These are phyloP conservation scores for Phania funesta DNA, from an alignment of 2,888 invertebrate species.

Conservation along the genomic window DNA sequence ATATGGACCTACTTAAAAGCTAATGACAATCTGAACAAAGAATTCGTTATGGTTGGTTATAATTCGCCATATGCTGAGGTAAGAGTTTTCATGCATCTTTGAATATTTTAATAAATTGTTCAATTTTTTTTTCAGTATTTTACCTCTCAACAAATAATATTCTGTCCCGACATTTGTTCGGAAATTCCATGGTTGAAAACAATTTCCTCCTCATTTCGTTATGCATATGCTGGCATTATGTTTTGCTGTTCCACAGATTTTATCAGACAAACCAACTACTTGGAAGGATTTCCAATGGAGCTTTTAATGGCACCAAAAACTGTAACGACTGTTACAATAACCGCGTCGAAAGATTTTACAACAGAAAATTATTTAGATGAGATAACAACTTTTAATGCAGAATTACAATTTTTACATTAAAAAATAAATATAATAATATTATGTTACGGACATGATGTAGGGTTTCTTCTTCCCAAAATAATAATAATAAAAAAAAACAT, in stretches of 20 bases:
- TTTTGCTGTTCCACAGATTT: slow-evolving; percentile 63
- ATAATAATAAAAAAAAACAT: too few relatives aligned
- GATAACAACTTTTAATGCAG: too few relatives aligned
- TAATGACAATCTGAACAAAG: slow-evolving; percentile 34
- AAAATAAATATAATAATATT: too few relatives aligned
- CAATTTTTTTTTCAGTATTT: slow-evolving; percentile 28
- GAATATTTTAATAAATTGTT: neutral
- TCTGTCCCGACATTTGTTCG: slow-evolving; percentile 61
- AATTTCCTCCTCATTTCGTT: slow-evolving; percentile 19
- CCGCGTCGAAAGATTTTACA: neutral
- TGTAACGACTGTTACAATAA: neutral
- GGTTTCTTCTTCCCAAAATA: too few relatives aligned
- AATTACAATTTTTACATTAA: too few relatives aligned
- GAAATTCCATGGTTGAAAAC: slow-evolving; percentile 51
- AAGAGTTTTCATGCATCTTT: neutral
- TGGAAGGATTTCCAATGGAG: slow-evolving; percentile 51
- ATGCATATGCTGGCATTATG: slow-evolving; percentile 43
- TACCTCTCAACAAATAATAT: slow-evolving; percentile 23
- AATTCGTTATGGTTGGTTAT: slow-evolving; percentile 57
- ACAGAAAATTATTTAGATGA: neutral
- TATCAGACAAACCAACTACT: slow-evolving; percentile 21
- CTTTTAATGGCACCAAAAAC: neutral
- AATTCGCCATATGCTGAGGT: slow-evolving; percentile 63
- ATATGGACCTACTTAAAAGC: slow-evolving; percentile 61
- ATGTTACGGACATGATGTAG: too few relatives aligned